Conservation (phyloP, 2,888 invertebrate genomes). For the Crossocerus cetratus region DNA sequence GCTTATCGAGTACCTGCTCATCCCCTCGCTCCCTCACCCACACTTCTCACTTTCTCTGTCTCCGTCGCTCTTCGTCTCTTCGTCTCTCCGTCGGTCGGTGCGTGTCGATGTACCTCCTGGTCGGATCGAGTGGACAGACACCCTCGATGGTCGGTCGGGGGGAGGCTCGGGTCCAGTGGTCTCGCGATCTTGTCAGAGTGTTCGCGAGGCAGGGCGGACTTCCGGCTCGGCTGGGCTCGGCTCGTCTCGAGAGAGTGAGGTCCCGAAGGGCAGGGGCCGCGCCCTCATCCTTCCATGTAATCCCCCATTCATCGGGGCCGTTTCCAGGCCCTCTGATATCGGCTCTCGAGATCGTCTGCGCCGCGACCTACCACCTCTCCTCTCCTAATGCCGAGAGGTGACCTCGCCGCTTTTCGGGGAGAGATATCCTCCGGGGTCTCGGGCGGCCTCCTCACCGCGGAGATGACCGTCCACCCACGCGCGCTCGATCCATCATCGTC, state of each 20-base stretch:
- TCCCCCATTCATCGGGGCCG: constrained; percentile 26
- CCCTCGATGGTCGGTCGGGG: no score
- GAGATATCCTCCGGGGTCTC: constrained; percentile 26
- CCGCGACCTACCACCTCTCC: constrained; percentile 50
- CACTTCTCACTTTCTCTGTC: background rate
- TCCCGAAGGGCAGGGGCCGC: background rate
- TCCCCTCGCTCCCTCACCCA: background rate
- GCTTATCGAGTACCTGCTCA: constrained; percentile 20
- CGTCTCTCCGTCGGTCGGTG: background rate
- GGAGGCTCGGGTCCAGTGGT: background rate
- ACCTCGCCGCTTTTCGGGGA: constrained; percentile 28
- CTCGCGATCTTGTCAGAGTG: background rate
- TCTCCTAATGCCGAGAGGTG: constrained; percentile 48
- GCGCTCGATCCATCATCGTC: background rate
- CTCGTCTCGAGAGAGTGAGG: background rate
- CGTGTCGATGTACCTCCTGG: background rate
- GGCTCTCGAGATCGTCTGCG: constrained; percentile 18
- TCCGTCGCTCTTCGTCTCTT: constrained; percentile 8
- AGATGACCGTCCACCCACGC: background rate
- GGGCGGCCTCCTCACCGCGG: background rate
- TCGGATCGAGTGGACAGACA: background rate
- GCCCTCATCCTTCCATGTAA: constrained; percentile 1
- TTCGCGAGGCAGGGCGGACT: constrained; percentile 1
- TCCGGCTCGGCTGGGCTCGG: constrained; percentile 1
- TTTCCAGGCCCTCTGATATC: constrained; percentile 49